Percentiles rank a stretch among this genome's conserved stretches.
phyloP scores from a whole-genome alignment of 92 coral and sea anemone genomes.

The Heteractis magnifica region DNA sequence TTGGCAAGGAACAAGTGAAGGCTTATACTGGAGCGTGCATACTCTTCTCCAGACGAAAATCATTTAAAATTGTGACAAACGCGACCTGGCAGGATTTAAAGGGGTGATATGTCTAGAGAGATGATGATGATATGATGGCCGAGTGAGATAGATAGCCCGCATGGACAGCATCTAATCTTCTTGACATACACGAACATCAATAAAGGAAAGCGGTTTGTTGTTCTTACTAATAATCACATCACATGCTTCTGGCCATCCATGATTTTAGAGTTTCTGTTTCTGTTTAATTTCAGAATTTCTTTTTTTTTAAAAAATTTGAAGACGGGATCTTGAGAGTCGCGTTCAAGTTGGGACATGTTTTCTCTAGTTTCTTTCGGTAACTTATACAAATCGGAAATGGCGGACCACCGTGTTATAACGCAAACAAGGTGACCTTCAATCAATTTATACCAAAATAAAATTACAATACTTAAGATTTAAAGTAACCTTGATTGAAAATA shows the following conservation, averaged over 20 bases:
- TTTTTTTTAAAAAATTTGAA: not conserved
- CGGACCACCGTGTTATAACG: not conserved
- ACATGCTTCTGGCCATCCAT: not conserved
- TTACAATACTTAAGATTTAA: not conserved
- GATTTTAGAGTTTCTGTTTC: not conserved
- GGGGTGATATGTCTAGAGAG: not conserved
- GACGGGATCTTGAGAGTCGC: not conserved
- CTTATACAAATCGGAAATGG: constrained; percentile 5
- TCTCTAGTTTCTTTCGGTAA: not conserved
- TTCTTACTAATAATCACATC: not conserved
- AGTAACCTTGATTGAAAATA: not conserved
- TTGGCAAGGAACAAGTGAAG: constrained; percentile 14
- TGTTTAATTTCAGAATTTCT: not conserved
- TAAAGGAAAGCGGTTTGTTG: not conserved
- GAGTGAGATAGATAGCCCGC: not conserved
- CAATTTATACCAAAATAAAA: not conserved
- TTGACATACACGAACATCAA: not conserved
- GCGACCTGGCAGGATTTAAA: constrained; percentile 21
- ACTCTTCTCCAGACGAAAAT: not conserved
- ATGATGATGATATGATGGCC: not conserved
- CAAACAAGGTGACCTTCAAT: not conserved
- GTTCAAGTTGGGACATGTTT: constrained; percentile 5
- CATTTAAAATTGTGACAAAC: not conserved
- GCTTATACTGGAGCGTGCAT: not conserved
- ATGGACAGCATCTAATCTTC: no score